Evolutionary conservation across 2,113 vertebrate species (phyloP), one percentile per base, ranked within the genome.

Genomic region (Xiphorhynchus elegans): DNA sequence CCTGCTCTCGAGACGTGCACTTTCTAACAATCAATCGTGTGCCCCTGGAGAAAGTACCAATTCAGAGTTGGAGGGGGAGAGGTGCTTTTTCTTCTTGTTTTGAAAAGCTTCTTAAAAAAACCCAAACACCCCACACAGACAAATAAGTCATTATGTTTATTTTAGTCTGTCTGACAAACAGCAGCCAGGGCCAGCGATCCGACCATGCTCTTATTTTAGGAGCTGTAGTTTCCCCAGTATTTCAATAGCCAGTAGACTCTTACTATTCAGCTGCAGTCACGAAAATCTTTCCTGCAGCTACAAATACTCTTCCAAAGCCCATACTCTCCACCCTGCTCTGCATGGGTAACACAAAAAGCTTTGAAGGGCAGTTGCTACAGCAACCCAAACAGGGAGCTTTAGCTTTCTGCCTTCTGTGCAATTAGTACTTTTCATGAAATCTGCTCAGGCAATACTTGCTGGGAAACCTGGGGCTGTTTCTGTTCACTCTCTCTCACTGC

Each of bases 291-390:
- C 68, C 84, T 78, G 77, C 37, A 70, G 87, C 35, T 83, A 26
- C 73, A 87, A 40, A 56, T 7, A 1, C 46, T 79, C 77, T 75
- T 35, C 81, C 66, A 52, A 35, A 89, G 87, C 39, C 50, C 23
- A 2, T 1, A 1, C 47, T 56, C 69, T 63, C 20, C 62, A 37
- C 56, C 40, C 28, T 55, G 33, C 67, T 88, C 86, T 74, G 64
- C 53, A 3, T 0, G 25, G 80, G 7, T 2, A 47, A 7, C 60
- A 62, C 73, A 75, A 33, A 52, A 21, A 18, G 39, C 87, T 87
- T 50, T 75, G 78, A 42, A 78, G 58, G 74, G 81, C 77, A 31
- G 87, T 72, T 91, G 90, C 74, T 84, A 56, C 29, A 92, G 96
- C 91, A 88, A 66, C 91, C 21, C 58, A 56, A 10, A 56, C 52